Conservation (phyloP, 2,113 vertebrate species). For the Haemorhous mexicanus region DNA sequence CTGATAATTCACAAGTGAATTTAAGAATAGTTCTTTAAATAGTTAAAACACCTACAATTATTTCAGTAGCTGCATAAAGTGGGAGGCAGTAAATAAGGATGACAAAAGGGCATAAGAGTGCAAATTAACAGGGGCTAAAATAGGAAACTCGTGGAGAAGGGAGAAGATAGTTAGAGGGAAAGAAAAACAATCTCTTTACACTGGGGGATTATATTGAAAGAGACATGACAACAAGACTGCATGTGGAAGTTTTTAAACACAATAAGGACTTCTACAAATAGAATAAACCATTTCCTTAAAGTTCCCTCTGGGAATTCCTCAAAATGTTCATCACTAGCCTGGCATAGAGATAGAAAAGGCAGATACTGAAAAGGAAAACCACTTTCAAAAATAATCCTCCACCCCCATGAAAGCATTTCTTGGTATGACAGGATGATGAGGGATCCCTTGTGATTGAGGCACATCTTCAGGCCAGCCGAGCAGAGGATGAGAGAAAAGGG, state of each 20-base stretch:
- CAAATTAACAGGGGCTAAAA: background rate
- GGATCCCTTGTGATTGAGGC: background rate
- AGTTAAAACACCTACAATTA: background rate
- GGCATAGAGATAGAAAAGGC: background rate
- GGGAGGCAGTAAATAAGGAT: background rate
- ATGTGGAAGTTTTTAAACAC: background rate
- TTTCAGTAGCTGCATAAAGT: background rate
- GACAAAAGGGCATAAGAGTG: background rate
- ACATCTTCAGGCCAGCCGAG: background rate
- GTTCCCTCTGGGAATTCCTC: background rate
- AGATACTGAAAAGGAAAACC: background rate
- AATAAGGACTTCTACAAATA: constrained; percentile 9
- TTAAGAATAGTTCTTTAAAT: background rate
- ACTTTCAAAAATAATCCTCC: background rate
- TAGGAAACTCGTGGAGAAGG: background rate
- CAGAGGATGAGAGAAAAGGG: background rate
- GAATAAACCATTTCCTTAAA: constrained; percentile 11
- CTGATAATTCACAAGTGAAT: background rate
- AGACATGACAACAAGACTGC: background rate
- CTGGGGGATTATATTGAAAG: background rate
- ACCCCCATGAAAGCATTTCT: background rate
- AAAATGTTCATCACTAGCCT: background rate
- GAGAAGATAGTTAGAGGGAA: background rate
- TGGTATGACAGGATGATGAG: background rate
- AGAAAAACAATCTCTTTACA: background rate